Percentiles rank a stretch among this genome's conserved stretches.
Evolutionary conservation across 1,140 invertebrate genomes (phyloP).

Genomic region (Globodera rostochiensis): DNA sequence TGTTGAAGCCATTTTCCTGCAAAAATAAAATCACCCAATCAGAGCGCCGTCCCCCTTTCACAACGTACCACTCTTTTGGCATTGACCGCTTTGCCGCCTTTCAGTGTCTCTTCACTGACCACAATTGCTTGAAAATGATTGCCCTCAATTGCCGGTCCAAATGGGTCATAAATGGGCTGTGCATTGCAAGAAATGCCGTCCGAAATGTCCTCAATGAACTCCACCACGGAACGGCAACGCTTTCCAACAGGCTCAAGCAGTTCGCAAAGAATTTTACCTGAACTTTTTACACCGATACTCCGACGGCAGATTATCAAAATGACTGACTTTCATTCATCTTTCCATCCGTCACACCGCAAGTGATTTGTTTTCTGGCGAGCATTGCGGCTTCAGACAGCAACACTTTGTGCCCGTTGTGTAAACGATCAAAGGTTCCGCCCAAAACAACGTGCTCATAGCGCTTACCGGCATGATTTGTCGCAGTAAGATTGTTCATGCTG

Average conservation of each 20-base stretch:
- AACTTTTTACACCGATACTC: constrained; percentile 8
- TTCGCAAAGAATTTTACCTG: constrained; percentile 73
- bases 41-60: constrained; percentile 34
- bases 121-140: constrained; percentile 80
- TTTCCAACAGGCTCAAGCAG: no score
- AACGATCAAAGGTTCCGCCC: constrained; percentile 91
- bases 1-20: constrained; percentile 70
- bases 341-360: constrained; percentile 86
- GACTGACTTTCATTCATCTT: constrained; percentile 82
- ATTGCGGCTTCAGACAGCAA: constrained; percentile 82
- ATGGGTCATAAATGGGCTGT: constrained; percentile 84
- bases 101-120: constrained; percentile 84
- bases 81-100: no score
- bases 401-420: constrained; percentile 93
- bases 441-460: constrained; percentile 79
- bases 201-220: no score
- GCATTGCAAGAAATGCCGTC: constrained; percentile 76
- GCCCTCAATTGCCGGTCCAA: constrained; percentile 88
- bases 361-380: constrained; percentile 76
- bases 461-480: constrained; percentile 51
- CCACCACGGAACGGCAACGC: no score
- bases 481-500: constrained; percentile 12
- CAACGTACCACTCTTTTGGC: no score
- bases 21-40: background rate
- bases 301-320: no score